Evolutionary conservation across 2,888 invertebrate species (phyloP).

Genomic region (Athalia cordata): DNA sequence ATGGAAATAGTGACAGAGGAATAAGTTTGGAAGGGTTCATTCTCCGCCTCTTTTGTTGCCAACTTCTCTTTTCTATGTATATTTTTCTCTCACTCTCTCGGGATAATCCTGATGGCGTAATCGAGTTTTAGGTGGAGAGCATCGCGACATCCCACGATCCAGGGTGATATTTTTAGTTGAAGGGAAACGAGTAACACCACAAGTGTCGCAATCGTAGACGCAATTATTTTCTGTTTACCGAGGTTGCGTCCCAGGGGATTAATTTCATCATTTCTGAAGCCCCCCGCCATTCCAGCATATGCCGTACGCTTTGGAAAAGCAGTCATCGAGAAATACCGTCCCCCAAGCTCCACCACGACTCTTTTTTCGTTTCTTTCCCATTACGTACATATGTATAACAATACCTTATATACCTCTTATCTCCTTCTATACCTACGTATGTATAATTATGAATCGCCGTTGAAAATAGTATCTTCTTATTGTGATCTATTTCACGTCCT

Average conservation of each 20-base stretch:
- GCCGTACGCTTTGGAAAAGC: background rate
- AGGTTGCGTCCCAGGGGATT: constrained; percentile 23
- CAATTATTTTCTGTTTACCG: constrained; percentile 31
- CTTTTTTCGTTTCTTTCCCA: too few species aligned
- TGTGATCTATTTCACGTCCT: too few species aligned
- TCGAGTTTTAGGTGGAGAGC: constrained; percentile 26
- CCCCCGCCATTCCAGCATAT: background rate
- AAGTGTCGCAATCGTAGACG: constrained; percentile 36
- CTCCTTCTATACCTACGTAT: too few species aligned
- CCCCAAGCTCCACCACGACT: background rate
- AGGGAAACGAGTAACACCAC: constrained; percentile 31
- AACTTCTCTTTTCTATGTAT: background rate
- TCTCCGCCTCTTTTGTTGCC: constrained; percentile 29
- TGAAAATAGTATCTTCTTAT: too few species aligned
- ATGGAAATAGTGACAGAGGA: constrained; percentile 38
- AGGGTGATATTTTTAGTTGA: constrained; percentile 22
- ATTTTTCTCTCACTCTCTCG: constrained; percentile 8
- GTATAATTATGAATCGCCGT: too few species aligned
- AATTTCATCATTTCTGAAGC: constrained; percentile 8
- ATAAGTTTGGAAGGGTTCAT: constrained; percentile 25
- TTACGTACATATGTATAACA: too few species aligned
- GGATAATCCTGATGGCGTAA: constrained; percentile 39
- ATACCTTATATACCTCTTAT: too few species aligned
- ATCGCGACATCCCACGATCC: constrained; percentile 22
- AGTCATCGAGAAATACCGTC: background rate